Evolutionary conservation across 2,888 invertebrate species (phyloP).

Genomic region (Oxytorus armatus): DNA sequence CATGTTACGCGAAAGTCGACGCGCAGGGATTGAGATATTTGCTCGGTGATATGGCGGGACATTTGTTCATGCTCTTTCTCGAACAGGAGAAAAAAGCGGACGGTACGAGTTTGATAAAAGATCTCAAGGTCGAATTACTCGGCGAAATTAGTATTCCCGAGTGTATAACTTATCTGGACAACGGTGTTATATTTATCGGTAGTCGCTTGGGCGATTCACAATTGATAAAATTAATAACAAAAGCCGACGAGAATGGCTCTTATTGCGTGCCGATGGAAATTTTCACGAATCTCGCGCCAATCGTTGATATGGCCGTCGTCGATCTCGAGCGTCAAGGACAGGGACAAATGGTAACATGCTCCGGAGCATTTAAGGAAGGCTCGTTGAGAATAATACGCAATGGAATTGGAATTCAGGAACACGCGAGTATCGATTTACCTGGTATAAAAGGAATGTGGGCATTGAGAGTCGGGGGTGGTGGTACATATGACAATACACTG

Average conservation of each 20-base stretch:
- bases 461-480: constrained; percentile 89
- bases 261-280: constrained; percentile 98
- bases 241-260: constrained; percentile 93
- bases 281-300: constrained; percentile 98
- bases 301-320: constrained; percentile 98
- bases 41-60: constrained; percentile 97
- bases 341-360: constrained; percentile 98
- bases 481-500: constrained; percentile 92
- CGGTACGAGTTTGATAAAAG: constrained; percentile 92
- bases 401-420: constrained; percentile 99
- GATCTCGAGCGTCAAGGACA: constrained; percentile 98
- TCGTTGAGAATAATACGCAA: constrained; percentile 98
- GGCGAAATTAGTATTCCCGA: constrained; percentile 98
- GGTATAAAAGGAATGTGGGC: constrained; percentile 99
- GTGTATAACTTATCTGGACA: constrained; percentile 98
- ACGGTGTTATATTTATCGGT: constrained; percentile 98
- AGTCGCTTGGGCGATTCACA: constrained; percentile 99
- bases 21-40: constrained; percentile 95
- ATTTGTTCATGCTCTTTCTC: constrained; percentile 97
- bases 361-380: constrained; percentile 98
- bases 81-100: constrained; percentile 93
- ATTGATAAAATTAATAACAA: constrained; percentile 94
- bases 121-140: constrained; percentile 96
- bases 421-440: constrained; percentile 97
- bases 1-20: constrained; percentile 97